A percentile compares a stretch with the other conserved stretches of the same genome.
phyloP scores from a whole-genome alignment of 2,888 invertebrate species.

The Digitonthophagus gazella region DNA sequence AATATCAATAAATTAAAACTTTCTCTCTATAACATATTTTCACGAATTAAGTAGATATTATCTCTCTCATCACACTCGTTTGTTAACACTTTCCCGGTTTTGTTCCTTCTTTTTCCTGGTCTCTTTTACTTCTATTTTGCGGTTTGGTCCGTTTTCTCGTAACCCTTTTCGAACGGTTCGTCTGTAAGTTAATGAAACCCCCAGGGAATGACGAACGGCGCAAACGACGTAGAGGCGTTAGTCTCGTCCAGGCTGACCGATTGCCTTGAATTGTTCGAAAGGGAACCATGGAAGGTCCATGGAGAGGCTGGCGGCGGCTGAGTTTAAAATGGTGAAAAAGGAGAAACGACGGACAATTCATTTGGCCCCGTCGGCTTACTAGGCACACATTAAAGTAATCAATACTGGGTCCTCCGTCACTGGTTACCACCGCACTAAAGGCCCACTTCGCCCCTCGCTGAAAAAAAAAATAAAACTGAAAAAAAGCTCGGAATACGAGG shows the following conservation, averaged over 20 bases:
- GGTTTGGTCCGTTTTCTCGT: too few species aligned
- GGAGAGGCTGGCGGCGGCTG: not conserved
- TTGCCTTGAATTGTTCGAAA: not conserved
- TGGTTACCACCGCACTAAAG: not conserved
- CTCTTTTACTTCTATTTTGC: too few species aligned
- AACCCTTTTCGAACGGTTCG: too few species aligned
- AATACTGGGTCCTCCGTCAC: conserved; percentile 4
- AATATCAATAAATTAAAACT: not conserved
- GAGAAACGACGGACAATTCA: conserved; percentile 4
- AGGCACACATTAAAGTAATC: conserved; percentile 16
- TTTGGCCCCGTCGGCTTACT: conserved; percentile 10
- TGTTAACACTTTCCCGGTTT: too few species aligned
- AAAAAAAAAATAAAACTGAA: not conserved
- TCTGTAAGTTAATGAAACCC: too few species aligned
- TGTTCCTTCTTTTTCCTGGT: too few species aligned
- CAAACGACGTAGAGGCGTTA: not conserved
- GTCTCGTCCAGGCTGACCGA: too few species aligned
- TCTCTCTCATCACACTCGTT: too few species aligned
- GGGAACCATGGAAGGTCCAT: not conserved
- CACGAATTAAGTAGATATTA: too few species aligned
- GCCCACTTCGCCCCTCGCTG: not conserved
- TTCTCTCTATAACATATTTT: not conserved
- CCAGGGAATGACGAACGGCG: not conserved
- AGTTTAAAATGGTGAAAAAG: not conserved
- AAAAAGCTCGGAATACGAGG: not conserved